Percentiles rank a stretch among this genome's conserved stretches.
Evolutionary conservation across 2,888 invertebrate species (phyloP).

Genomic region (Dryocosmus kuriphilus): DNA sequence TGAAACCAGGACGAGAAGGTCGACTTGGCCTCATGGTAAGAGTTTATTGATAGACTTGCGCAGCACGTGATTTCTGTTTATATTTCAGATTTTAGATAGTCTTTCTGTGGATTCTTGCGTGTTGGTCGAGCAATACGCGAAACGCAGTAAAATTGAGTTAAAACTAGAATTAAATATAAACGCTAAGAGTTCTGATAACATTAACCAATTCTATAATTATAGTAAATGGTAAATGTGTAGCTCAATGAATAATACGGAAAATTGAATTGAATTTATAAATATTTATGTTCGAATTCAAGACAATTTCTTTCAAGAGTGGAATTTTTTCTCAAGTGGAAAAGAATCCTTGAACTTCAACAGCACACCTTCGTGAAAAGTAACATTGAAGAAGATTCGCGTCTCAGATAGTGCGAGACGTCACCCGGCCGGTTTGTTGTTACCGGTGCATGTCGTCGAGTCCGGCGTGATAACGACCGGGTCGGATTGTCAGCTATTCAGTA

Average conservation of each 20-base stretch:
- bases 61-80: background rate
- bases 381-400: conserved; percentile 1
- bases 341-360: conserved; percentile 14
- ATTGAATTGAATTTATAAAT: background rate
- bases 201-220: background rate
- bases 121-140: background rate
- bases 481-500: conserved; percentile 12
- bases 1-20: background rate
- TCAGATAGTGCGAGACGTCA: conserved; percentile 22
- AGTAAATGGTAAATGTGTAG: background rate
- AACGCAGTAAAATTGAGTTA: background rate
- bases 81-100: background rate
- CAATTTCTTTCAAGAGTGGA: background rate
- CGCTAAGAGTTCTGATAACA: too few species aligned
- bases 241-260: background rate
- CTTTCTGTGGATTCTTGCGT: background rate
- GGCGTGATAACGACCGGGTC: conserved; percentile 30
- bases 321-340: background rate
- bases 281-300: background rate
- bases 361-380: conserved; percentile 6
- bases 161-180: background rate
- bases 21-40: conserved; percentile 8
- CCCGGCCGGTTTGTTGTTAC: conserved; percentile 30
- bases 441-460: conserved; percentile 34
- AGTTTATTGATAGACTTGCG: conserved; percentile 22